Evolutionary conservation across 2,113 vertebrate species (phyloP), one percentile per base, ranked within the genome.

Genomic region (Bujurquina vittata): DNA sequence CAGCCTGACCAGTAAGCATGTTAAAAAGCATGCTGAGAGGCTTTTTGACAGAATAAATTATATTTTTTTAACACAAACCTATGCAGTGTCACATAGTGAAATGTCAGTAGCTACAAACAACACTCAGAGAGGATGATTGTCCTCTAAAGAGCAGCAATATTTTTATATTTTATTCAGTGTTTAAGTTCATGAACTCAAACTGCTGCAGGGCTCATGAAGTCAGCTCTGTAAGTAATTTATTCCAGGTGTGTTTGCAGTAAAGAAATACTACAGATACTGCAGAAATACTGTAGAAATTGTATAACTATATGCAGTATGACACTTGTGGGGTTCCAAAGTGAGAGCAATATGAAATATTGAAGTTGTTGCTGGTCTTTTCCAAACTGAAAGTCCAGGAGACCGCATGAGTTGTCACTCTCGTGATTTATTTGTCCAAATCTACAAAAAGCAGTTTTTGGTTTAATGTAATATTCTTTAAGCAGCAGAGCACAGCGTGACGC

Each of bases 151-250:
- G 26, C 55, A 55, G 3, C 7, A 46, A 18, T 75, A 37, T 61
- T 72, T 60, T 69, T 77, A 63, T 46, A 20, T 65, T n/a, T 63
- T 3, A 57, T 26, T 4, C 14, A 52, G 55, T 10, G 12, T 60
- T 43, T 76, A 63, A 69, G 58, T 65, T 80, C 62, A 65, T 76
- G 72, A 80, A 57, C 78, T 63, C 75, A 33, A 65, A 11, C 57
- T 59, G 18, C 6, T 20, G 18, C 0, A 2, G 35, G 40, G 46
- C 40, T 82, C 57, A 35, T 57, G 8, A 74, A 80, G 58, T 3
- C 67, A 54, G 67, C 46, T 72, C 67, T 54, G 18, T 67, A 58
- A 74, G 2, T 43, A n/a, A 60, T 23, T 78, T 78, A 75, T 69
- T 55, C 4, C 4, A 77, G 37, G 74, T 46, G n/a, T 61, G 23